Evolutionary conservation across 2,113 vertebrate genomes (phyloP), one percentile per base, ranked within the genome.

Genomic region (Perca fluviatilis): DNA sequence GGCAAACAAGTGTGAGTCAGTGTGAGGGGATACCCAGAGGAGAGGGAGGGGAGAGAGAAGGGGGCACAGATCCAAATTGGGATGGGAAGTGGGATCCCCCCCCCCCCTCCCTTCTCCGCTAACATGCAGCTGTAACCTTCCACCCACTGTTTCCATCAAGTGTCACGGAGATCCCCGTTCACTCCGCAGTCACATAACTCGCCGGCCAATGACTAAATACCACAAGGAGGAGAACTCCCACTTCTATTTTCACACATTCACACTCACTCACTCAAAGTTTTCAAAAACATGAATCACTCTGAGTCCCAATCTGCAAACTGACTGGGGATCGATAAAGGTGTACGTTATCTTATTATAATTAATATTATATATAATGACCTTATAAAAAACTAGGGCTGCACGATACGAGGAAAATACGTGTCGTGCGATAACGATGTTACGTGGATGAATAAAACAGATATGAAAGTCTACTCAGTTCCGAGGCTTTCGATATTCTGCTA

Each of bases 81-180:
- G 82, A 88, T 23, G 63, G 75, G 63, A 77, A 69, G 79, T 1
- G 85, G 91, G 86, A 88, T 86, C 81, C 85, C 81, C 85, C 71
- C 36, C 50, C 5, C 27, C 25, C 19, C 25, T 46, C 12, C 46
- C 49, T 12, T 27, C 0, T 50, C 21, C 69, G 6, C 43, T 66
- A 6, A 79, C 87, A 76, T 8, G 30, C 91, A 83, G 83, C 87
- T 82, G 86, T 81, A 84, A 91, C 87, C 88, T 88, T 86, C 75
- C 69, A 88, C 85, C 78, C 80, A 57, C 43, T 79, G 83, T 84
- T 91, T 92, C 89, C 93, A 90, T 83, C 89, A 91, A 88, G 78
- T 89, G 89, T 80, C 77, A 71, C 43, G 78, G 90, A 90, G 79
- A 85, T 85, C 82, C 88, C 89, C 83, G 15, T 11, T 6, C 4